These are phyloP conservation scores for Sylvietta virens DNA, from an alignment of 2,113 vertebrate species.

Conservation along the genomic window DNA sequence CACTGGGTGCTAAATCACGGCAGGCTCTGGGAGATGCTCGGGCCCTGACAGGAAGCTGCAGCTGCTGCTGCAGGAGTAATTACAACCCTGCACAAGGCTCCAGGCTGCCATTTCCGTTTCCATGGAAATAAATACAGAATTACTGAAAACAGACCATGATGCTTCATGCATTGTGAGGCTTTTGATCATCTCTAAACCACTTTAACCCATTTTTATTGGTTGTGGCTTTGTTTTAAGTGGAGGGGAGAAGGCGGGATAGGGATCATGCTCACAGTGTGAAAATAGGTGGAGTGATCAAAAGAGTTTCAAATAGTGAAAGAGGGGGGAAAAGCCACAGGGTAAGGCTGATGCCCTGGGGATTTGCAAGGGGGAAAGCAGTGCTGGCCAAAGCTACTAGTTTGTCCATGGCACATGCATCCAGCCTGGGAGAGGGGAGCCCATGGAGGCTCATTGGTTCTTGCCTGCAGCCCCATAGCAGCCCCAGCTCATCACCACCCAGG, in stretches of 20 bases:
- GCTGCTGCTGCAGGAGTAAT: constrained; percentile 47
- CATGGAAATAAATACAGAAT: constrained; percentile 65
- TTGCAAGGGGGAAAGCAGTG: background rate
- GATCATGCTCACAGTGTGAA: background rate
- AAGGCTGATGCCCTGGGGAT: background rate
- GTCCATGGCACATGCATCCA: background rate
- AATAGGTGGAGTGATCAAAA: fast-evolving
- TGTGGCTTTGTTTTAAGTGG: background rate
- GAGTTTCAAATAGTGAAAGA: background rate
- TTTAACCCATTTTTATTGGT: background rate
- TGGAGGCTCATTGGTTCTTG: fast-evolving
- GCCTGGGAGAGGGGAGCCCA: background rate
- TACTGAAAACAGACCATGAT: background rate
- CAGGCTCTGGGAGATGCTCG: background rate
- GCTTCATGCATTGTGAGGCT: background rate
- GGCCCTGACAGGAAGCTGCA: background rate
- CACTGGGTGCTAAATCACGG: background rate
- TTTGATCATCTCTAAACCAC: constrained; percentile 7
- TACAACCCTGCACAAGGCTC: constrained; percentile 50
- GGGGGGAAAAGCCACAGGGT: fast-evolving
- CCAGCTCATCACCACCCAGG: fast-evolving
- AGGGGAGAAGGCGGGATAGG: fast-evolving
- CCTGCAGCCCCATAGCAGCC: background rate
- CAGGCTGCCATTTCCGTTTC: constrained; percentile 47
- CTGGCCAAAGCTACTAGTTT: background rate